Base-by-base conservation (phyloP, 2,797 vertebrate genomes). In the Neosilurus mollespiculum region DNA sequence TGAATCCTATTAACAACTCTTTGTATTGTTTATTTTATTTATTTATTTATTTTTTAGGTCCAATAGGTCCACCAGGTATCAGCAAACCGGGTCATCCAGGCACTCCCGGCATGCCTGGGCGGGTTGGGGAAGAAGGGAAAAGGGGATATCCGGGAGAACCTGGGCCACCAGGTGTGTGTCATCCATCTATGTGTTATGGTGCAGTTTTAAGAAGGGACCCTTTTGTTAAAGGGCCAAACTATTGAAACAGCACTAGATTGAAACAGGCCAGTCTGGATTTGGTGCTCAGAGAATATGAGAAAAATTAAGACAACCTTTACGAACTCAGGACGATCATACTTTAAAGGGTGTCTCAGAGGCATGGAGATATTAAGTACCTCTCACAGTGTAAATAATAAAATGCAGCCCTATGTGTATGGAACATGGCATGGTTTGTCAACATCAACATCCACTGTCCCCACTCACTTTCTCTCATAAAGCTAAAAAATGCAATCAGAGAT, bases 211-310 rank as follows among this genome's bases (percentile, higher is more conserved):
- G 97, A 88, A 95, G 95, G 92, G 95, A 97, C 93, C 93, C 96
- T 78, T 99, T 97, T 91, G 95, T 95, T 92, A 99, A 99, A 95
- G 97, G 97, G 90, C 97, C 97, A 89, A 97, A 96, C 92, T 99
- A 98, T 95, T 99, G 95, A 93, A 51, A 77, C 76, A 86, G 70
- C 30, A 78, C 83, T 53, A 43, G 70, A 83, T 72, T 56, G 75
- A 83, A 58, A 30, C 56, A 62, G 78, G 89, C 83, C 84, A 85
- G 88, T 89, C 86, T 85, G 73, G 86, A 91, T 89, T 88, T 92
- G 90, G 90, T 89, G 88, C 85, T 88, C 79, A 67, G 85, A 82
- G 89, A 90, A 87, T 87, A 90, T 85, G 62, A 83, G 85, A 83
- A 34, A 87, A 91, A 37, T 69, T 34, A 86, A 91, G 89, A 81